A percentile compares a stretch with the other conserved stretches of the same genome.
Conservation (phyloP, 2,888 invertebrate genomes). For the Epinotia demarniana region DNA sequence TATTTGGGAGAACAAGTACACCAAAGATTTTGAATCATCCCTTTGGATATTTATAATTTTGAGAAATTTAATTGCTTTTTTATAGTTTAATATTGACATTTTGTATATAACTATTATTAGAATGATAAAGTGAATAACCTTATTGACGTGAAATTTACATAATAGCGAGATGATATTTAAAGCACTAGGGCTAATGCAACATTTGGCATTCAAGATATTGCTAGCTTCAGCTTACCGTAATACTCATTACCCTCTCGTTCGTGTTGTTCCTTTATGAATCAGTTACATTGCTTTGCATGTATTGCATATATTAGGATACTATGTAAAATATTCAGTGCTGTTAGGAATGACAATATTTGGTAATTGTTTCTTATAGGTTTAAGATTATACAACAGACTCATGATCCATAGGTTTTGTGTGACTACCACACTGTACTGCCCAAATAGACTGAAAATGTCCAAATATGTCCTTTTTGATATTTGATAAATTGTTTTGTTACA, state of each 20-base stretch:
- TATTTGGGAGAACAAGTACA: constrained; percentile 68
- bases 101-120: constrained; percentile 60
- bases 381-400: constrained; percentile 33
- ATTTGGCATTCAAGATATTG: constrained; percentile 69
- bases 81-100: constrained; percentile 52
- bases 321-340: constrained; percentile 39
- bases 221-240: constrained; percentile 51
- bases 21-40: constrained; percentile 77
- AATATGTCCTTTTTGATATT: constrained; percentile 72
- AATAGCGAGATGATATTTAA: constrained; percentile 59
- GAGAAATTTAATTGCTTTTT: constrained; percentile 58
- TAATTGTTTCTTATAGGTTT: constrained; percentile 45
- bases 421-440: constrained; percentile 66
- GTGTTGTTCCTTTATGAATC: constrained; percentile 14
- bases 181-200: constrained; percentile 54
- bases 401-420: constrained; percentile 38
- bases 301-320: constrained; percentile 23
- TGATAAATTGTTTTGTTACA: constrained; percentile 79
- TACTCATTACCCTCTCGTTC: neutral
- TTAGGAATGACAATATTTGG: constrained; percentile 44
- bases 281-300: neutral
- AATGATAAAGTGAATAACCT: constrained; percentile 49
- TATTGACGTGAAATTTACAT: constrained; percentile 67
- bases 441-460: constrained; percentile 82
- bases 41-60: constrained; percentile 67